A percentile compares a stretch with the other conserved stretches of the same genome.
These are phyloP conservation scores for Ceratoteleas bidentatus DNA, from an alignment of 1,140 invertebrate genomes.

Conservation along the genomic window DNA sequence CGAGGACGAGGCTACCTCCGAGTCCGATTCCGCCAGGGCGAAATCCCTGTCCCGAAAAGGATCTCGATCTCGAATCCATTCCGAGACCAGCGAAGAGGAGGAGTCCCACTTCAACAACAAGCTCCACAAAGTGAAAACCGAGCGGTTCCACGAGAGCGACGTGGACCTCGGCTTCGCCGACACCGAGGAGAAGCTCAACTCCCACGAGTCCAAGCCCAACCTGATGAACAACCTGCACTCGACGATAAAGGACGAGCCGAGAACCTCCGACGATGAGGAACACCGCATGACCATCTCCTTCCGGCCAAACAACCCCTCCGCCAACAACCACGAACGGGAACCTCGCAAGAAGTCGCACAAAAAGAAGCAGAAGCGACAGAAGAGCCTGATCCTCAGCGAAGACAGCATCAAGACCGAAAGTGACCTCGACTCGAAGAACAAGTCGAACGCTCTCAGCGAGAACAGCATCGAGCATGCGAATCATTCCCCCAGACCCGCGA, in stretches of 20 bases:
- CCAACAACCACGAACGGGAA: constrained; percentile 78
- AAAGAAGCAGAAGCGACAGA: constrained; percentile 90
- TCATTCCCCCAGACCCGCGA: constrained; percentile 66
- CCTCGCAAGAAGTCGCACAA: constrained; percentile 88
- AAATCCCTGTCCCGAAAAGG: constrained; percentile 80
- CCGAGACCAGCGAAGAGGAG: constrained; percentile 85
- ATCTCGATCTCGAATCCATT: constrained; percentile 82
- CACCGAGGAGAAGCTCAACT: constrained; percentile 80
- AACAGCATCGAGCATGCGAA: constrained; percentile 71
- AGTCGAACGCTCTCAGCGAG: constrained; percentile 61
- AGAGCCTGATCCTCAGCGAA: constrained; percentile 84
- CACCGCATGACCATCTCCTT: constrained; percentile 69
- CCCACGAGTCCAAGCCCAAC: constrained; percentile 67
- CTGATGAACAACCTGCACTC: constrained; percentile 72
- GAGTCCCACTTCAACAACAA: constrained; percentile 78
- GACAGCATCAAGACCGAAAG: constrained; percentile 78
- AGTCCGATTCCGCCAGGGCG: constrained; percentile 79
- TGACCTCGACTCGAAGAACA: constrained; percentile 76
- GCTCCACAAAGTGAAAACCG: constrained; percentile 77
- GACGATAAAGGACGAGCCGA: constrained; percentile 77
- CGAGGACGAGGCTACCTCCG: constrained; percentile 78
- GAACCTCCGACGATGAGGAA: constrained; percentile 79
- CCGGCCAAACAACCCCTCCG: constrained; percentile 69
- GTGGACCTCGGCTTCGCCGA: constrained; percentile 82
- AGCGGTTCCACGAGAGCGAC: constrained; percentile 82